These are phyloP conservation scores for Microcebus lehilahytsara DNA, from an alignment of 2,113 vertebrate species.

Conservation along the genomic window DNA sequence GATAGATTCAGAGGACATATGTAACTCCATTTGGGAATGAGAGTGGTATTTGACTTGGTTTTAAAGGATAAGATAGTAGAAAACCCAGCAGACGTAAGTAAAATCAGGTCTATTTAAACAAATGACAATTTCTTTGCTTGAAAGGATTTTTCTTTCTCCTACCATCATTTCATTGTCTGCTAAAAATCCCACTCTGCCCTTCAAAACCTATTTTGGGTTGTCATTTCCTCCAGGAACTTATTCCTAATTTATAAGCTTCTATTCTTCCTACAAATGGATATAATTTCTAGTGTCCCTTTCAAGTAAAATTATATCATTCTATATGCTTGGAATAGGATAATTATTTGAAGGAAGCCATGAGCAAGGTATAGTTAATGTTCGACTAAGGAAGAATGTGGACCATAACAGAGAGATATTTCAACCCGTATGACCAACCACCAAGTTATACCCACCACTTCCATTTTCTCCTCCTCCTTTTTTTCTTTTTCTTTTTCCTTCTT, in stretches of 20 bases:
- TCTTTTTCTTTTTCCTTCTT: conserved; percentile 99
- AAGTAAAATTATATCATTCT: not conserved
- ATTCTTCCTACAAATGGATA: not conserved
- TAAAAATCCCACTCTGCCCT: not conserved
- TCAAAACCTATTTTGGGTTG: conserved; percentile 24
- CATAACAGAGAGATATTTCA: not conserved
- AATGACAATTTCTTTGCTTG: not conserved
- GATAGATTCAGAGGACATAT: not conserved
- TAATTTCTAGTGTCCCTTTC: not conserved
- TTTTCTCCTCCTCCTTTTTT: conserved; percentile 93
- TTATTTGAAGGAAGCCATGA: conserved; percentile 31
- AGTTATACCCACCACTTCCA: conserved; percentile 95
- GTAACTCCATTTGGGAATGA: not conserved
- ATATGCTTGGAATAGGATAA: not conserved
- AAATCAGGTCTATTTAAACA: not conserved
- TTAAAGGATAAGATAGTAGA: not conserved
- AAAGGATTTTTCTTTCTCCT: not conserved
- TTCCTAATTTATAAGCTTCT: not conserved
- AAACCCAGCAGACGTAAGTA: not conserved
- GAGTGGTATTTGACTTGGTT: not conserved
- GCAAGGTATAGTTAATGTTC: not conserved
- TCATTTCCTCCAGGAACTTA: conserved; percentile 15
- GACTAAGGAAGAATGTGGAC: not conserved
- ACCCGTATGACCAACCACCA: not conserved
- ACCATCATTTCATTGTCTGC: not conserved